Percentiles rank a stretch among this genome's conserved stretches.
Evolutionary conservation across 2,797 vertebrate genomes (phyloP).

Genomic region (Pseudocheirus occidentalis): DNA sequence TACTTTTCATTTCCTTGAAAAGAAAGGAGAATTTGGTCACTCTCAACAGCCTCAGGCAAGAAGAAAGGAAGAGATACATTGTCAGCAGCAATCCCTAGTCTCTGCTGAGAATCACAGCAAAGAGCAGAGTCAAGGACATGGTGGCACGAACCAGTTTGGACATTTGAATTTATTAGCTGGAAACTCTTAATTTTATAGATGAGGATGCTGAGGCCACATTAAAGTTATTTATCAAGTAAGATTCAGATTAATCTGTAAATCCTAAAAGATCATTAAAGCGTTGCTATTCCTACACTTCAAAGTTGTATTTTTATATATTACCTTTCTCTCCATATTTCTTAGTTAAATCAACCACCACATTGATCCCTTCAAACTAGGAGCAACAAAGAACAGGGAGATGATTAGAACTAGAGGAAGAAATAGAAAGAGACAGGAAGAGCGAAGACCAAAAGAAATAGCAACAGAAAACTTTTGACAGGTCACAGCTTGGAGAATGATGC

Average conservation of each 20-base stretch:
- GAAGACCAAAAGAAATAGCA: background rate
- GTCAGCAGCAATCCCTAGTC: background rate
- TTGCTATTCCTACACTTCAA: background rate
- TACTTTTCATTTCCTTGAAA: constrained; percentile 32
- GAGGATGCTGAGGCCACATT: constrained; percentile 30
- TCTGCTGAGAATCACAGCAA: background rate
- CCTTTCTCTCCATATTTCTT: constrained; percentile 4
- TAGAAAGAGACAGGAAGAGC: background rate
- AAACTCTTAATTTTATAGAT: background rate
- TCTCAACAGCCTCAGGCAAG: background rate
- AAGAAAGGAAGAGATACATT: background rate
- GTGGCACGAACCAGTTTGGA: background rate
- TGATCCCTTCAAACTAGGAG: background rate
- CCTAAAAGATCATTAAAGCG: background rate
- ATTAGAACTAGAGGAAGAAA: background rate
- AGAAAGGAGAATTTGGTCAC: background rate
- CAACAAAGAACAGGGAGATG: background rate
- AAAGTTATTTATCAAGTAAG: background rate
- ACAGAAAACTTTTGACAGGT: constrained; percentile 1
- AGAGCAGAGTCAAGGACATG: background rate
- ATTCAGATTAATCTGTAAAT: background rate
- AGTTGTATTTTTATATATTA: background rate
- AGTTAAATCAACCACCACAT: background rate
- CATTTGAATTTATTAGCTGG: background rate
- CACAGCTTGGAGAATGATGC: background rate